A percentile compares a stretch with the other conserved stretches of the same genome.
Evolutionary conservation across 92 coral and sea anemone species (phyloP).

Genomic region (Hydrozoanthus gracilis): DNA sequence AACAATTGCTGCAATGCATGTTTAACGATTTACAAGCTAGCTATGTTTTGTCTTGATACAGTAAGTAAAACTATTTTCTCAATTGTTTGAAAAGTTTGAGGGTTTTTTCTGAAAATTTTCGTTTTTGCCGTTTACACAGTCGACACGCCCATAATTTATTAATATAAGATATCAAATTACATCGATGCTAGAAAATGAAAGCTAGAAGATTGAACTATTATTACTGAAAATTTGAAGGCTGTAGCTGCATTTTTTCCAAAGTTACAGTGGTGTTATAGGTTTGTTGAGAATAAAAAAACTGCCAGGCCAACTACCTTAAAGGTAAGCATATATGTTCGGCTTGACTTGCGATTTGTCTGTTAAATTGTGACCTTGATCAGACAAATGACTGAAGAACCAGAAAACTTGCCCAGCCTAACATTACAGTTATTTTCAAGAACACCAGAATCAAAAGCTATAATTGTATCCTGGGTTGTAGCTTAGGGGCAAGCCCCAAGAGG

Average conservation of each 20-base stretch:
- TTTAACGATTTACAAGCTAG: neutral
- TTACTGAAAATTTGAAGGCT: constrained; percentile 2
- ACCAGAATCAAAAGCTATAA: no score
- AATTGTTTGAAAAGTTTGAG: neutral
- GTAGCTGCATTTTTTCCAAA: constrained; percentile 6
- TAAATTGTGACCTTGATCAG: no score
- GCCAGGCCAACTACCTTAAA: constrained; percentile 9
- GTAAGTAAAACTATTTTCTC: neutral
- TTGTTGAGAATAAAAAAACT: neutral
- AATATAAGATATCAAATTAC: no score
- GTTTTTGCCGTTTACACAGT: neutral
- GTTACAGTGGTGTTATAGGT: neutral
- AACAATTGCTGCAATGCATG: neutral
- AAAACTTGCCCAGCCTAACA: neutral
- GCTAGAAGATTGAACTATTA: no score
- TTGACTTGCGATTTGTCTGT: neutral
- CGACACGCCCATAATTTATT: neutral
- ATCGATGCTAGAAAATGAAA: no score
- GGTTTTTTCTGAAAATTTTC: neutral
- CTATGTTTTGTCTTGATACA: neutral
- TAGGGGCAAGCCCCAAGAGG: no score
- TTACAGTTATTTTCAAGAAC: no score
- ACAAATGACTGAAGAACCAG: neutral
- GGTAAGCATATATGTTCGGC: neutral
- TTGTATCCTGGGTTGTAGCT: no score